Evolutionary conservation across 2,113 vertebrate species (phyloP), one percentile per base, ranked within the genome.

Genomic region (Channa argus): DNA sequence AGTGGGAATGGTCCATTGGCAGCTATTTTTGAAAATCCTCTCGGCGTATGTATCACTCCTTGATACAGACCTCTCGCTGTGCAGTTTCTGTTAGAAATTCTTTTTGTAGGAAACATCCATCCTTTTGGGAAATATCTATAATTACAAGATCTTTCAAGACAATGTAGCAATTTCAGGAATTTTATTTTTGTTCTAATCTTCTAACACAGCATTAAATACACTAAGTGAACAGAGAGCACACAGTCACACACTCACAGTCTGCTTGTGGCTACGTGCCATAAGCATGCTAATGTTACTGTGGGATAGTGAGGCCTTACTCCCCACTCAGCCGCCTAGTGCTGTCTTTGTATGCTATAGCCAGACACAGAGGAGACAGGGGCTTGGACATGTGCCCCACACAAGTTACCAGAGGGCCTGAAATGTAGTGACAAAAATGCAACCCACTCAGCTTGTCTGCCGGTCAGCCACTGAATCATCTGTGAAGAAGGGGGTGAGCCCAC

Each of bases 371-470:
- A 87, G 84, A 88, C 82, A 8, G 50, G 49, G 47, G 67, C 80
- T 82, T 87, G 85, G 84, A 83, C 52, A 34, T 71, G 52, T 81
- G 74, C 71, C 81, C 65, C 63, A 80, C 46, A 73, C 66, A 79
- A 80, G 71, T 77, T 84, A 67, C 82, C 66, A 60, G 51, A 74
- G 71, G 82, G 58, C 75, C 76, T 24, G 60, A 84, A 70, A 84
- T 84, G 72, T 78, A 81, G 85, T 79, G 80, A 79, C 81, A 87
- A 82, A 86, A 77, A 86, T 70, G 80, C 80, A 85, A 44, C 85
- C 77, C 74, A 79, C 85, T 79, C 80, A 50, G 36, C 67, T 74
- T n/a, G 52, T 75, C 69, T 80, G 61, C 60, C 63, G 59, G 53
- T 86, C 56, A 70, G 63, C 70, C 69, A 61, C 71, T 88, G 82